Conservation (phyloP, 2,888 invertebrate species). For the Brenthis hecate region DNA sequence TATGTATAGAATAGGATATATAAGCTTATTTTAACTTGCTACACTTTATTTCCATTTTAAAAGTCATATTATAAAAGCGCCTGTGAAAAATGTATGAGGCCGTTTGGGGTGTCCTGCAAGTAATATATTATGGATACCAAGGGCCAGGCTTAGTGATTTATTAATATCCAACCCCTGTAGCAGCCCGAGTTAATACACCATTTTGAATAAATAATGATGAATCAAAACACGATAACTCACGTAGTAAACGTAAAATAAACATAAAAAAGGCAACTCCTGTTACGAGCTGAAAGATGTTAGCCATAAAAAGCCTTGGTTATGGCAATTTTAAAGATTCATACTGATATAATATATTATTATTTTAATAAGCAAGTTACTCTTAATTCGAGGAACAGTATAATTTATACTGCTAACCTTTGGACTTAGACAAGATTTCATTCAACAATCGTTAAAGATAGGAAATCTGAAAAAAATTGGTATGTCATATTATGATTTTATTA, state of each 20-base stretch:
- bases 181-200: slow-evolving; percentile 23
- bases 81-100: slow-evolving; percentile 22
- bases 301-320: too few relatives aligned
- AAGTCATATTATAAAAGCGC: slow-evolving; percentile 19
- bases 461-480: too few relatives aligned
- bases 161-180: slow-evolving; percentile 22
- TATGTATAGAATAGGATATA: neutral
- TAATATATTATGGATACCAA: slow-evolving; percentile 32
- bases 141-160: slow-evolving; percentile 25
- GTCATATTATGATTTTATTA: too few relatives aligned
- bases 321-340: too few relatives aligned
- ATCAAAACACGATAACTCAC: slow-evolving; percentile 26
- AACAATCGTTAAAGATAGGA: too few relatives aligned
- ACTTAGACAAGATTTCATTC: too few relatives aligned
- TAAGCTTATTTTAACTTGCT: neutral
- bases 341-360: too few relatives aligned
- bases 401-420: too few relatives aligned
- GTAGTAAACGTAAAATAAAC: slow-evolving; percentile 20
- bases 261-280: slow-evolving; percentile 1
- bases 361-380: too few relatives aligned
- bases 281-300: neutral
- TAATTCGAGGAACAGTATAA: too few relatives aligned
- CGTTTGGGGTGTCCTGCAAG: slow-evolving; percentile 10
- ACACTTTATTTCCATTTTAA: neutral
- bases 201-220: slow-evolving; percentile 32